Evolutionary conservation across 2,797 vertebrate genomes (phyloP).

Genomic region (Anguilla anguilla): DNA sequence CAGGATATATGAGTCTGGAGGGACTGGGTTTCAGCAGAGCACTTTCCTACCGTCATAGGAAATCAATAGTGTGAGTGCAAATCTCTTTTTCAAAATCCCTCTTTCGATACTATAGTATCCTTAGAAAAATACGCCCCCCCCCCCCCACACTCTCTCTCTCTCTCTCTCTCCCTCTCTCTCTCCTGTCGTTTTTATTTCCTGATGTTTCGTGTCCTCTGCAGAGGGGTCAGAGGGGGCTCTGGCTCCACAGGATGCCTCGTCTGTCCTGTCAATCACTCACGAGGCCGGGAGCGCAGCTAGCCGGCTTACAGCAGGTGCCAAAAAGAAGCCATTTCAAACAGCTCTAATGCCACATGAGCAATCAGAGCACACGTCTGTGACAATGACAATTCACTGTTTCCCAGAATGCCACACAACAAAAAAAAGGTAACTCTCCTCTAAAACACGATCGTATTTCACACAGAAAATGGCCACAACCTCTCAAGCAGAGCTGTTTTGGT

Average conservation of each 20-base stretch:
- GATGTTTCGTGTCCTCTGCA: conserved; percentile 33
- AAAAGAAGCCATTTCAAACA: neutral
- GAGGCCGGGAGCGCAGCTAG: neutral
- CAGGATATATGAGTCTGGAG: neutral
- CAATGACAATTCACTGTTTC: neutral
- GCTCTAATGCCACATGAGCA: neutral
- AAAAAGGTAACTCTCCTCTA: neutral
- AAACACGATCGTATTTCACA: neutral
- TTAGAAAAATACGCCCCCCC: neutral
- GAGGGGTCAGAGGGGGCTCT: neutral
- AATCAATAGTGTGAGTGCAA: conserved; percentile 33
- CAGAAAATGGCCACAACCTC: neutral
- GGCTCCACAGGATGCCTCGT: neutral
- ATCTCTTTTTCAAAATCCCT: neutral
- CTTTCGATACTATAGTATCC: neutral
- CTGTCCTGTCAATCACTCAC: conserved; percentile 18
- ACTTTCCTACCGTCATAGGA: conserved; percentile 38
- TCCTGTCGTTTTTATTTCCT: conserved; percentile 21
- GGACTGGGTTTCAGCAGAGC: conserved; percentile 20
- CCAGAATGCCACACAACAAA: neutral
- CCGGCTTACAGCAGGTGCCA: conserved; percentile 3
- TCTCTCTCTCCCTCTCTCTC: conserved; percentile 16
- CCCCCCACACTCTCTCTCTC: no score
- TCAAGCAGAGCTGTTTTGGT: neutral
- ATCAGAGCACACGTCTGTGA: neutral